Conservation (phyloP, 2,113 vertebrate genomes). For the Triplophysa siluroides region DNA sequence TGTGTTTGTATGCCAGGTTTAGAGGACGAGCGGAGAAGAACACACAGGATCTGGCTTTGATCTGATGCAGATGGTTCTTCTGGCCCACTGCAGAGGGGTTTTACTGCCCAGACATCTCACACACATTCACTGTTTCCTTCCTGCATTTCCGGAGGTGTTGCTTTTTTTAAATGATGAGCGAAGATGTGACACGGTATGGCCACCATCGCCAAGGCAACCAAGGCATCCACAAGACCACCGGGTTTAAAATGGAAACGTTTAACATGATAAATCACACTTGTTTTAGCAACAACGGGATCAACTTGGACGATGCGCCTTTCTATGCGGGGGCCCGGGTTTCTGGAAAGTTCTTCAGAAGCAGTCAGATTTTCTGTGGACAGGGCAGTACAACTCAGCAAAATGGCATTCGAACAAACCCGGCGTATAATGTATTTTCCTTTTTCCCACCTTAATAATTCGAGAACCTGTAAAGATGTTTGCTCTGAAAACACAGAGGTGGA, state of each 20-base stretch:
- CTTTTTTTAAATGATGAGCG: conserved; percentile 45
- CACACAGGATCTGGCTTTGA: conserved; percentile 57
- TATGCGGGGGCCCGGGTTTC: conserved; percentile 25
- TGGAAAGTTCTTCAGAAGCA: conserved; percentile 51
- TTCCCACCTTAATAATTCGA: conserved; percentile 41
- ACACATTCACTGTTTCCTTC: conserved; percentile 52
- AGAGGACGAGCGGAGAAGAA: conserved; percentile 35
- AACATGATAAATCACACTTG: conserved; percentile 46
- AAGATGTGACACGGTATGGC: conserved; percentile 28
- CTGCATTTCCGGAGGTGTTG: conserved; percentile 49
- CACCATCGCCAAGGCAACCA: conserved; percentile 22
- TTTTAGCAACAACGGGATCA: conserved; percentile 51
- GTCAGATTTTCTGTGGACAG: conserved; percentile 51
- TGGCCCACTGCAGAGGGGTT: conserved; percentile 53
- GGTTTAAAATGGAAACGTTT: conserved; percentile 35
- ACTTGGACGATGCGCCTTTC: conserved; percentile 44
- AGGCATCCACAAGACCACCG: conserved; percentile 29
- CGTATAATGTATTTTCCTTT: conserved; percentile 29
- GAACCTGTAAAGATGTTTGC: conserved; percentile 50
- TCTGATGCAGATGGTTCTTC: conserved; percentile 59
- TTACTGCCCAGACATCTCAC: conserved; percentile 46
- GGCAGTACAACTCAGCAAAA: conserved; percentile 43
- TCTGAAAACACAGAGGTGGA: conserved; percentile 50
- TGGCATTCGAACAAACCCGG: conserved; percentile 42
- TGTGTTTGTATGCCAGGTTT: conserved; percentile 43